These are phyloP conservation scores for Apodemus agrarius DNA, from an alignment of 2,797 vertebrate species.

Conservation along the genomic window DNA sequence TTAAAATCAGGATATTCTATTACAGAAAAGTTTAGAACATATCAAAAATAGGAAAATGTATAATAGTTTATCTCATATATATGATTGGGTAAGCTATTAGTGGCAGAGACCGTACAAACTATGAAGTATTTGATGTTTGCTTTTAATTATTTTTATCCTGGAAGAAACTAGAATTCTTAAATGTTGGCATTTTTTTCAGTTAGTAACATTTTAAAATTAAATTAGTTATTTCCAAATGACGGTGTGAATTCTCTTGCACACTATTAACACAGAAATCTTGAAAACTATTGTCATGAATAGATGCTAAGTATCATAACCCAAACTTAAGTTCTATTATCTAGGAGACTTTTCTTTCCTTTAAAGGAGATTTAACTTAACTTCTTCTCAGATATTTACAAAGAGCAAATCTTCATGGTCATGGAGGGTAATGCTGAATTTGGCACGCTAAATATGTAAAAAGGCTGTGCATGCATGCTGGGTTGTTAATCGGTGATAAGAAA, in stretches of 20 bases:
- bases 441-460: not conserved
- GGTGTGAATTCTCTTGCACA: not conserved
- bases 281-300: not conserved
- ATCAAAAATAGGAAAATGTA: conserved; percentile 55
- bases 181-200: conserved; percentile 47
- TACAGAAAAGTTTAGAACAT: conserved; percentile 56
- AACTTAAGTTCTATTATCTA: not conserved
- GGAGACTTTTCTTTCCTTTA: not conserved
- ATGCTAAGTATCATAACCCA: not conserved
- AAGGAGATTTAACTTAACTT: conserved; percentile 50
- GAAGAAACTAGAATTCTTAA: conserved; percentile 54
- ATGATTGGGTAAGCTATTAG: not conserved
- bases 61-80: conserved; percentile 14
- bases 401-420: conserved; percentile 28
- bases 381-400: conserved; percentile 58
- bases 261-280: conserved; percentile 11
- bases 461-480: not conserved
- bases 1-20: conserved; percentile 9
- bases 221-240: conserved; percentile 37
- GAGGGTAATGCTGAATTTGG: not conserved
- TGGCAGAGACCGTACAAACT: conserved; percentile 26
- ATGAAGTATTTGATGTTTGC: conserved; percentile 27
- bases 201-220: conserved; percentile 41
- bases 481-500: not conserved
- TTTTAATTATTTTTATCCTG: conserved; percentile 61